Conservation (phyloP, 1,140 invertebrate species). For the Drosophila lowei region DNA sequence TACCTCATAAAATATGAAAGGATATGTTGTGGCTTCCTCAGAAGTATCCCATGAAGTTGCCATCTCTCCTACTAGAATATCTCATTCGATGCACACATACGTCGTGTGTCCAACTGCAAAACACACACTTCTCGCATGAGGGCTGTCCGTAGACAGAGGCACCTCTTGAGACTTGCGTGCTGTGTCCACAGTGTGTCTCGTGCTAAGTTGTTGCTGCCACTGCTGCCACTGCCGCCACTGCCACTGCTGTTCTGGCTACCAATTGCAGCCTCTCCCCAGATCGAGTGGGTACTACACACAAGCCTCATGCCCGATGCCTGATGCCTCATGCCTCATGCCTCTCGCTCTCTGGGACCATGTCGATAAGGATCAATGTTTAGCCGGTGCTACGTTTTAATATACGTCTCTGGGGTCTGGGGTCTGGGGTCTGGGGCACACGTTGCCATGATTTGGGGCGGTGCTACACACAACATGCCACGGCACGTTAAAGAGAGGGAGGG, state of each 20-base stretch:
- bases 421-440: constrained; percentile 45
- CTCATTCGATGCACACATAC: too few species aligned
- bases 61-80: too few species aligned
- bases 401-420: not conserved
- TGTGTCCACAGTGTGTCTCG: constrained; percentile 49
- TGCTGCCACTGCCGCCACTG: constrained; percentile 17
- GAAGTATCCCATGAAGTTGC: not conserved
- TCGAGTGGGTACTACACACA: constrained; percentile 20
- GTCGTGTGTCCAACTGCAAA: constrained; percentile 6
- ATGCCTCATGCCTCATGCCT: constrained; percentile 15
- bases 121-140: too few species aligned
- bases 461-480: constrained; percentile 7
- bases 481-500: not conserved
- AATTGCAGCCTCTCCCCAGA: constrained; percentile 44
- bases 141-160: too few species aligned
- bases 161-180: constrained; percentile 25
- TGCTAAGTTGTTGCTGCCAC: constrained; percentile 69
- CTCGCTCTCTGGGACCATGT: constrained; percentile 44
- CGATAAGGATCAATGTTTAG: constrained; percentile 80
- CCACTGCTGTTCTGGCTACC: constrained; percentile 62
- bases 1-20: too few species aligned
- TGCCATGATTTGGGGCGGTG: constrained; percentile 72
- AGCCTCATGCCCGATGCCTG: constrained; percentile 13
- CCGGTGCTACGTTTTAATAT: constrained; percentile 70
- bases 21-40: not conserved